These are phyloP conservation scores for Trichogramma evanescens DNA, from an alignment of 2,888 invertebrate species.

Conservation along the genomic window DNA sequence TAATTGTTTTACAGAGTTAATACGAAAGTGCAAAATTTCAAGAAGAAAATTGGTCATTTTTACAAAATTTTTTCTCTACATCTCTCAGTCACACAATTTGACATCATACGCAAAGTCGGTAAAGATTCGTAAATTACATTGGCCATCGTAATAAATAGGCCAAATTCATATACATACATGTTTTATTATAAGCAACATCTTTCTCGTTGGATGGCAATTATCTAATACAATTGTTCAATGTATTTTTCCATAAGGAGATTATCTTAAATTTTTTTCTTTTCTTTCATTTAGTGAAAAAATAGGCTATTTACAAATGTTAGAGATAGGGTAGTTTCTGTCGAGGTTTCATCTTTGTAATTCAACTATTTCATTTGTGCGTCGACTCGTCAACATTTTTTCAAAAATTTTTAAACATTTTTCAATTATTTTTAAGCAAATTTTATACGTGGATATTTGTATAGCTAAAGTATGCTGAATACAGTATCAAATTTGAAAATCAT, in stretches of 20 bases:
- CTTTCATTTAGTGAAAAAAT: conserved; percentile 41
- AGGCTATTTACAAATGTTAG: conserved; percentile 44
- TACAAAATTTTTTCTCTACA: conserved; percentile 5
- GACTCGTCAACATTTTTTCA: conserved; percentile 26
- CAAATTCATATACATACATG: conserved; percentile 9
- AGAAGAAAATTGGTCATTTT: background rate
- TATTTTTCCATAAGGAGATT: conserved; percentile 19
- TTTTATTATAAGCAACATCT: no score
- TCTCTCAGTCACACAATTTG: background rate
- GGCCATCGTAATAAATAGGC: conserved; percentile 15
- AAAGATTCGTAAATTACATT: conserved; percentile 15
- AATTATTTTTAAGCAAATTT: no score
- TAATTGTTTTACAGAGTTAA: no score
- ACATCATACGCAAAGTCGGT: no score
- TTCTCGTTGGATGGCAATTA: no score
- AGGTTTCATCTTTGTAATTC: conserved; percentile 36
- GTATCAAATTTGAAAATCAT: no score
- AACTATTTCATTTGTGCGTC: conserved; percentile 41
- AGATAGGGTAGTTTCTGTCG: conserved; percentile 30
- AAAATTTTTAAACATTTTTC: no score
- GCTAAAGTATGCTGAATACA: no score
- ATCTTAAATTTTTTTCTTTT: conserved; percentile 6
- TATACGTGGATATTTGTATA: no score
- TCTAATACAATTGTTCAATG: background rate
- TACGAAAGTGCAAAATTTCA: no score